Evolutionary conservation across 2,888 invertebrate genomes (phyloP).

Genomic region (Eupelmus urozonus): DNA sequence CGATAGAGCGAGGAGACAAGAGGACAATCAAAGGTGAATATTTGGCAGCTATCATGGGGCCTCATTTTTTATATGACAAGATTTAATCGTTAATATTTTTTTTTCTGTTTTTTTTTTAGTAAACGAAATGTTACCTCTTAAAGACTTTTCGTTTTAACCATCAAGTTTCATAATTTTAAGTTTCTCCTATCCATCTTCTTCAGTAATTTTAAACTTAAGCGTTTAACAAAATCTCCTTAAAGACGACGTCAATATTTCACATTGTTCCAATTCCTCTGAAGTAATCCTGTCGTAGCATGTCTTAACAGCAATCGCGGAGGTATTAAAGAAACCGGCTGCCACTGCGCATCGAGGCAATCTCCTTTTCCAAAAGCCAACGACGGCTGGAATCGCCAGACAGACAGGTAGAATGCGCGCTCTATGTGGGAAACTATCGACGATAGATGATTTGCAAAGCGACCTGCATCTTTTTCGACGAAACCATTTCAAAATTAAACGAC

Average conservation of each 20-base stretch:
- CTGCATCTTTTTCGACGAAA: background rate
- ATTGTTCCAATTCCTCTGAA: conserved; percentile 42
- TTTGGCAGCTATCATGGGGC: background rate
- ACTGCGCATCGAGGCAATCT: conserved; percentile 4
- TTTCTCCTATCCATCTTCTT: background rate
- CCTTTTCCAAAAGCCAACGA: background rate
- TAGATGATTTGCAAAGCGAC: conserved; percentile 47
- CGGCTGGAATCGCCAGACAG: conserved; percentile 14
- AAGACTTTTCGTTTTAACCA: no score
- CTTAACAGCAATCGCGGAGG: conserved; percentile 15
- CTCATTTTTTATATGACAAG: background rate
- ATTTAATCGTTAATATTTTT: background rate
- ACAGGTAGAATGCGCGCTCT: conserved; percentile 47
- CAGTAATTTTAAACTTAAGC: no score
- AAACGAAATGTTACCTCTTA: no score
- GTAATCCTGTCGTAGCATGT: conserved; percentile 45
- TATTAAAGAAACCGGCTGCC: conserved; percentile 13
- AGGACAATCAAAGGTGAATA: conserved; percentile 67
- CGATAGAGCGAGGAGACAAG: conserved; percentile 76
- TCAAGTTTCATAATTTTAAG: background rate
- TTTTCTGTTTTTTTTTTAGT: background rate
- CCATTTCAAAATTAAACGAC: no score
- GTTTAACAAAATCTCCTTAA: no score
- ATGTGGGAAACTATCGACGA: background rate
- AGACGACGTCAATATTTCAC: background rate